Evolutionary conservation across 2,888 invertebrate genomes (phyloP).

Genomic region (Pherbina coryleti): DNA sequence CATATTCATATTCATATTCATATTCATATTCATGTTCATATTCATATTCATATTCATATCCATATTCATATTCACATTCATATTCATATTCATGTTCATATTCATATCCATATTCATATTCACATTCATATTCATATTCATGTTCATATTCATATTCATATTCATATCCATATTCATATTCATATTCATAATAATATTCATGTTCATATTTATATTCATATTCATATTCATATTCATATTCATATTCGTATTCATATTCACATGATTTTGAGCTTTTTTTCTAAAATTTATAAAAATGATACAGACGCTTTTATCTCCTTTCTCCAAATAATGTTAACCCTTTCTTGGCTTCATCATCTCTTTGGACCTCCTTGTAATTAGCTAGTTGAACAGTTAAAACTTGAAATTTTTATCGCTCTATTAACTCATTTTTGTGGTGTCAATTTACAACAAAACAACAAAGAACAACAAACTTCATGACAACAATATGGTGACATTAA

Average conservation of each 20-base stretch:
- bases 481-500: slow-evolving; percentile 28
- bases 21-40: slow-evolving; percentile 7
- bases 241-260: background rate
- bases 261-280: too few species aligned
- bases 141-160: slow-evolving; percentile 7
- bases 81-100: slow-evolving; percentile 7
- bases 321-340: too few species aligned
- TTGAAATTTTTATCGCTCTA: slow-evolving; percentile 60
- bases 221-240: slow-evolving; percentile 2
- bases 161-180: slow-evolving; percentile 4
- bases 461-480: slow-evolving; percentile 41
- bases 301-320: background rate
- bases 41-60: slow-evolving; percentile 4
- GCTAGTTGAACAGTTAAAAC: too few species aligned
- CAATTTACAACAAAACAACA: slow-evolving; percentile 59
- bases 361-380: too few species aligned
- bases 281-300: background rate
- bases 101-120: slow-evolving; percentile 4
- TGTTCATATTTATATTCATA: background rate
- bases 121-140: slow-evolving; percentile 7
- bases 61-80: slow-evolving; percentile 3
- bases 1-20: slow-evolving; percentile 10
- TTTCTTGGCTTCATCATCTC: too few species aligned
- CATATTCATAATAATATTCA: background rate
- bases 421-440: slow-evolving; percentile 67